phyloP scores from a whole-genome alignment of 2,888 invertebrate species.

The Disparrhopalites patrizii region DNA sequence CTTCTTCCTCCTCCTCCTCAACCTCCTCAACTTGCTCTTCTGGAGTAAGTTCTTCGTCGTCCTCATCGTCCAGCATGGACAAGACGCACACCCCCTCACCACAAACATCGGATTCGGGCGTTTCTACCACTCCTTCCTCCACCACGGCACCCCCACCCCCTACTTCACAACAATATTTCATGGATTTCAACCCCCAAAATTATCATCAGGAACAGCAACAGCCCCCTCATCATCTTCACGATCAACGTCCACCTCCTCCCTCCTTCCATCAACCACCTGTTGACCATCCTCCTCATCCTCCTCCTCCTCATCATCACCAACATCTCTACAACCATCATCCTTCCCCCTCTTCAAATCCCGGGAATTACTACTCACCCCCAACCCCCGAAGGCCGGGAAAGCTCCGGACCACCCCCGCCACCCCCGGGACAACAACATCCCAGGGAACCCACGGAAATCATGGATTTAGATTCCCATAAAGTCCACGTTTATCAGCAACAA shows the following conservation, averaged over 20 bases:
- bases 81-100: conserved; percentile 23
- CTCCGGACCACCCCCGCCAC: conserved; percentile 48
- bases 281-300: conserved; percentile 51
- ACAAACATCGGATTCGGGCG: conserved; percentile 1
- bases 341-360: neutral
- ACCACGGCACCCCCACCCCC: neutral
- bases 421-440: conserved; percentile 37
- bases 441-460: conserved; percentile 71
- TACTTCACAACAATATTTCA: neutral
- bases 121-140: neutral
- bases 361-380: conserved; percentile 51
- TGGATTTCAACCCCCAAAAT: conserved; percentile 15
- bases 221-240: neutral
- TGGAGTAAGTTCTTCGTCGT: neutral
- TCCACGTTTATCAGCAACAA: conserved; percentile 62
- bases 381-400: conserved; percentile 51
- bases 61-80: too few relatives aligned
- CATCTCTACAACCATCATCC: neutral
- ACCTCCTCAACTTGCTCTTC: neutral
- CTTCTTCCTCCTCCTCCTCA: conserved; percentile 51
- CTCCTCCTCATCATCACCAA: conserved; percentile 31
- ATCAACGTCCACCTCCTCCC: neutral
- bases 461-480: conserved; percentile 84
- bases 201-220: neutral
- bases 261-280: conserved; percentile 40